Evolutionary conservation across 1,140 invertebrate species (phyloP), one percentile per base, ranked within the genome.

Genomic region (Chironomus tepperi): DNA sequence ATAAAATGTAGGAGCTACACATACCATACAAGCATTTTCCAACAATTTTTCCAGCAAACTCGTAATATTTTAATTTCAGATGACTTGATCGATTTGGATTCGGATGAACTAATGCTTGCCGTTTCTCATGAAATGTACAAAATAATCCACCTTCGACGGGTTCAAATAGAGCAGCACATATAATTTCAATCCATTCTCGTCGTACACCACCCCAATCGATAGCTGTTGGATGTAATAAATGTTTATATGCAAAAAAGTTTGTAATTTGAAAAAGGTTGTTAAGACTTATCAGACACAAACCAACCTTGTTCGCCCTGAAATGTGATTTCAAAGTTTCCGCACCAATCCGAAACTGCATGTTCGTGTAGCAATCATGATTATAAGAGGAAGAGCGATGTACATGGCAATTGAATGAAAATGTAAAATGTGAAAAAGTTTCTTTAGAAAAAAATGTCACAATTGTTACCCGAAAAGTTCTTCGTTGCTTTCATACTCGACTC

Each of bases 41-140:
- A n/a, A 97, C 93, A 77, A 98, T 88, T 83, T 93, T 92, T 42
- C 96, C 96, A 43, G 95, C 95, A 82, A 97, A 95, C 85, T 97
- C 95, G 82, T 92, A 97, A 82, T 96, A 90, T 79, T 95, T 95
- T 70, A 95, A 78, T 83, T 95, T 95, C 6, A 93, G 81, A 80
- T 91, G 87, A 8, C 87, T 74, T 7, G 91, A 88, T 24, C 93
- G 84, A 79, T 89, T 88, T 15, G 89, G 88, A 84, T 95, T 95
- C 0, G 95, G 95, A 85, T 97, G 94, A n/a, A 96, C 94, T 76
- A 94, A 83, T 0, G 91, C 92, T 80, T 92, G 90, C 75, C 90
- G 89, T 42, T 92, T 92, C 78, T 96, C 93, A 77, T 92, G 89
- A 79, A 96, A 94, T 24, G 92, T 89, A 75, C 87, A 88, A 83